Base-by-base conservation (phyloP, 2,113 vertebrate species). In the Larimichthys polyactis region DNA sequence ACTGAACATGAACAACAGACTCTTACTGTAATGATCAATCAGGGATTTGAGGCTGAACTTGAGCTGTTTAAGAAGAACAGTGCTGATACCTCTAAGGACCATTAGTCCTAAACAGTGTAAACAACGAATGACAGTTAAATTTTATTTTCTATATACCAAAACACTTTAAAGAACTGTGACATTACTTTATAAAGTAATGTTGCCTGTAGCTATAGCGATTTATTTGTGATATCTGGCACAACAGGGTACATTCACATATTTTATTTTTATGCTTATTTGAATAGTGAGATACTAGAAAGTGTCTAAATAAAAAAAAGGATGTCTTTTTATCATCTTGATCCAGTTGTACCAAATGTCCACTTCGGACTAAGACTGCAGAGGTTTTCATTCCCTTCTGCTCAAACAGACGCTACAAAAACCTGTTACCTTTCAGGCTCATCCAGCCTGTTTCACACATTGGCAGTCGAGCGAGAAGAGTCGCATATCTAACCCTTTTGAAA, bases 401-500 rank as follows among this genome's bases (percentile, higher is more conserved):
- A 62, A 80, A 74, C 82, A 59, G 55, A 80, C 49, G 52, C 58
- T 22, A 62, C 49, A 60, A 72, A 85, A 85, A 84, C 75, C 85
- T 69, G 54, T 76, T 60, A 44, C 68, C 66, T 49, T 24, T 16
- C 71, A 82, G 67, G 86, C 87, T 84, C 62, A 89, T 83, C 90
- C 71, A 72, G 82, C 81, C 72, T 87, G 90, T 92, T 91, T 81
- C n/a, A 15, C 20, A 11, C 5, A 20, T 60, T 52, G 73, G 76
- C 57, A 19, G 79, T 67, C 43, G 4, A 89, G 87, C 82, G 75
- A 64, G 88, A 90, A 82, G 78, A 57, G 86, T 87, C 5, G 11
- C 84, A 89, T 90, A 71, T 82, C 78, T 88, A 40, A 40, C 36
- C 46, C 80, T 71, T 73, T 51, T 76, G 48, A 67, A 79, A 86